A percentile compares a stretch with the other conserved stretches of the same genome.
Evolutionary conservation across 2,113 vertebrate species (phyloP).

Genomic region (Nibea coibor): DNA sequence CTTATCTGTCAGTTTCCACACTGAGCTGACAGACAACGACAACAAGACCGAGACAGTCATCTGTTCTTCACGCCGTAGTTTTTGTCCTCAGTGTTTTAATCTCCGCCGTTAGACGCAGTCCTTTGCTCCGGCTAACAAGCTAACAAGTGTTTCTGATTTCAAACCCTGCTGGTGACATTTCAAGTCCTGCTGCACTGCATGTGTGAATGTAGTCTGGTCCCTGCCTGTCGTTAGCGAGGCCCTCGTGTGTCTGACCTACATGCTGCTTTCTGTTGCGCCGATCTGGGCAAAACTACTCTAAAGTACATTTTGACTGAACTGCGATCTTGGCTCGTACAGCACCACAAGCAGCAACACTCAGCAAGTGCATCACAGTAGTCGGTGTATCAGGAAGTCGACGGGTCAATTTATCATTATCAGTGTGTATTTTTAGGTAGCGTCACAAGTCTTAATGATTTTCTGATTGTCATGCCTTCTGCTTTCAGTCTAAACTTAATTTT

Average conservation of each 20-base stretch:
- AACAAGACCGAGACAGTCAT: neutral
- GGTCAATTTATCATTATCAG: neutral
- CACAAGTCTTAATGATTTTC: neutral
- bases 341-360: neutral
- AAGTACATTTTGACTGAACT: neutral
- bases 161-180: constrained; percentile 90
- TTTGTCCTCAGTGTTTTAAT: neutral
- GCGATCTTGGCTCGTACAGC: neutral
- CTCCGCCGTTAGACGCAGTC: neutral
- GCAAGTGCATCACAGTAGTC: neutral
- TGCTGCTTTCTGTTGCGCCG: constrained; percentile 50
- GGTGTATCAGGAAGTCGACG: neutral
- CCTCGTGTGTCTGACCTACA: constrained; percentile 72
- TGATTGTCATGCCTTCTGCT: constrained; percentile 14
- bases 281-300: constrained; percentile 62
- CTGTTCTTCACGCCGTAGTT: neutral
- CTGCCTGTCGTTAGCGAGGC: constrained; percentile 86
- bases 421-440: neutral
- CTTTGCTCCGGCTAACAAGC: constrained; percentile 1
- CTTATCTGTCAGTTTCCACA: neutral
- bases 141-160: constrained; percentile 32
- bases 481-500: neutral
- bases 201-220: constrained; percentile 90
- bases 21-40: neutral
- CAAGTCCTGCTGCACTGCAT: constrained; percentile 97